These are phyloP conservation scores for Athalia cordata DNA, from an alignment of 2,888 invertebrate species.

Conservation along the genomic window DNA sequence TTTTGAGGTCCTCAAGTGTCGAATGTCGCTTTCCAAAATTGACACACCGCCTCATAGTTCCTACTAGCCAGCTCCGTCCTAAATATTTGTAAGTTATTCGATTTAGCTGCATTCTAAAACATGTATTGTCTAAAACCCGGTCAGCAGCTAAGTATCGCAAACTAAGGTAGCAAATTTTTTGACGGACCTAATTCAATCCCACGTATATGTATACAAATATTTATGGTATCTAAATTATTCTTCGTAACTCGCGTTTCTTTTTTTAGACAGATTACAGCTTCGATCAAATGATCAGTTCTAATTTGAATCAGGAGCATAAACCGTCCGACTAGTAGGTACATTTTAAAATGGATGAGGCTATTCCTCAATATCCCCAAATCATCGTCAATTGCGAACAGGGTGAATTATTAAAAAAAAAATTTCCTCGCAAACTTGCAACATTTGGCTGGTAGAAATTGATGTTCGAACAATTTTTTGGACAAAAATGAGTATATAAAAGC, in stretches of 20 bases:
- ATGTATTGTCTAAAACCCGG: background rate
- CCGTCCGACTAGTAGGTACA: slow-evolving; percentile 39
- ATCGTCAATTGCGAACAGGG: slow-evolving; percentile 12
- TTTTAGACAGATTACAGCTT: background rate
- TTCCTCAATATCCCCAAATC: background rate
- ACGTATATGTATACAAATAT: slow-evolving; percentile 15
- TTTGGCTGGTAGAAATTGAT: background rate
- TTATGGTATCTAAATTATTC: slow-evolving; percentile 34
- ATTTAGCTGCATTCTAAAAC: slow-evolving; percentile 4
- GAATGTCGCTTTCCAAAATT: slow-evolving; percentile 21
- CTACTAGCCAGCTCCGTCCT: slow-evolving; percentile 69
- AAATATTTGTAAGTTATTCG: slow-evolving; percentile 9
- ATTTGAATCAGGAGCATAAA: slow-evolving; percentile 18
- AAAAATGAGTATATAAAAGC: background rate
- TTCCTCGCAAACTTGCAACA: background rate
- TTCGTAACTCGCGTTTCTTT: background rate
- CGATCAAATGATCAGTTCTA: background rate
- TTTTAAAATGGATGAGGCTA: slow-evolving; percentile 11
- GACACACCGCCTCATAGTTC: slow-evolving; percentile 61
- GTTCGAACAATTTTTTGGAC: background rate
- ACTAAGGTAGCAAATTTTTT: slow-evolving; percentile 6
- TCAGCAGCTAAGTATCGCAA: slow-evolving; percentile 5
- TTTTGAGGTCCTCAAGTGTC: slow-evolving; percentile 28
- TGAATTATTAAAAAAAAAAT: background rate
- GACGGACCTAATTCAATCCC: slow-evolving; percentile 29